Base-by-base conservation (phyloP, 2,888 invertebrate genomes). In the Sphinx pinastri region DNA sequence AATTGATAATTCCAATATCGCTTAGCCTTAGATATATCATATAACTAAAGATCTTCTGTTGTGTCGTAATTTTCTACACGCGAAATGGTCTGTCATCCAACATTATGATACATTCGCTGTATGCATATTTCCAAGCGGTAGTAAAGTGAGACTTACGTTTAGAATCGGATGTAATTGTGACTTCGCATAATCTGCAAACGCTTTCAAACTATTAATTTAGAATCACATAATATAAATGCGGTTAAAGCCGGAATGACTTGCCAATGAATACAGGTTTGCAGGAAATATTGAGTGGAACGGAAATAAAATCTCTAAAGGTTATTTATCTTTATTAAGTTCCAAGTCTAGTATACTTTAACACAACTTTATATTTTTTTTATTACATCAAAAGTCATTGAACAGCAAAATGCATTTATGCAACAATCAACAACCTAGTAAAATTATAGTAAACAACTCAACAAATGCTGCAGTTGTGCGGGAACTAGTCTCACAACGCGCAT, bases 351-450 rank as follows among this genome's bases (percentile, higher is more conserved):
- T 16, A 5, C 2, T 25, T 47, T 47, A 47, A 19, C 60, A 8
- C 60, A 47, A 60, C 60, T 47, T 60, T 60, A 60, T 60, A 47
- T 10, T 47, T 60, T 72, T 25, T 72, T 68, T 52, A 45, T 54
- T 51, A 59, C n/a, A 51, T 52, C 68, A 54, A 57, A 68, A 54
- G 51, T 45, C 59, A 31, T 51, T 67, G 68, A 55, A 54, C 38
- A 52, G 51, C n/a, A 31, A 38, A 67, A n/a, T 51, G 51, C 14
- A 67, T 52, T 67, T 45, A 57, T 55, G 38, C 16, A 57, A 68
- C 19, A 57, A 16, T 16, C 12, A 57, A 57, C 13, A 57, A 16
- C n/a, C 45, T 57, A 55, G 25, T 31, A 38, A 67, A 52, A 2
- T 19, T 45, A 60, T 45, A 60, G 60, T 60, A 60, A 60, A 60